These are phyloP conservation scores for Lasioglossum oenotherae DNA, from an alignment of 2,888 invertebrate species.

Conservation along the genomic window DNA sequence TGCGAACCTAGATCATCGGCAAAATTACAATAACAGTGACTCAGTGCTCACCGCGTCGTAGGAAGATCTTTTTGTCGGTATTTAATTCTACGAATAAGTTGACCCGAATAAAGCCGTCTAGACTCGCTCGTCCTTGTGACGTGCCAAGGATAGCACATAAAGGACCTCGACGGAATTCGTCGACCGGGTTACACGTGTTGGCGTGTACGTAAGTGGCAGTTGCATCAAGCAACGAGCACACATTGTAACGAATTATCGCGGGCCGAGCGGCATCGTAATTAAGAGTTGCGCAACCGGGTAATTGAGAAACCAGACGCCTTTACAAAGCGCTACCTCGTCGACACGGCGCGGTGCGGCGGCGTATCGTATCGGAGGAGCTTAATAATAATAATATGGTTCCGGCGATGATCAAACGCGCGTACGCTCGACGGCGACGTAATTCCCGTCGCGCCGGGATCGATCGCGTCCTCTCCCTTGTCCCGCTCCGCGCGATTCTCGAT, in stretches of 20 bases:
- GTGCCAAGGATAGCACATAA: conserved; percentile 39
- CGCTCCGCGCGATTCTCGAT: conserved; percentile 24
- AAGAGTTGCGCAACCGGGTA: conserved; percentile 67
- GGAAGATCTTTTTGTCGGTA: neutral
- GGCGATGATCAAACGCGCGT: conserved; percentile 54
- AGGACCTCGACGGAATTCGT: conserved; percentile 43
- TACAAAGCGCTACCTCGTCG: conserved; percentile 55
- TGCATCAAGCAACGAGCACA: conserved; percentile 45
- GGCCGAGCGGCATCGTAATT: conserved; percentile 62
- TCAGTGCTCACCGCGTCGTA: neutral
- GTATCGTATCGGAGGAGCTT: conserved; percentile 57
- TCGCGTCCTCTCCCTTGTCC: neutral
- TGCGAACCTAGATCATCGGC: neutral
- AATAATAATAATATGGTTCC: conserved; percentile 66
- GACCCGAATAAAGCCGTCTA: conserved; percentile 39
- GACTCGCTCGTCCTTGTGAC: conserved; percentile 26
- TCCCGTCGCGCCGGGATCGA: conserved; percentile 29
- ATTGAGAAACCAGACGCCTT: conserved; percentile 66
- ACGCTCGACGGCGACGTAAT: conserved; percentile 37
- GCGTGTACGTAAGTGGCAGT: conserved; percentile 44
- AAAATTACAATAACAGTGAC: neutral
- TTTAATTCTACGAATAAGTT: conserved; percentile 21
- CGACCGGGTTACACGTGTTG: conserved; percentile 23
- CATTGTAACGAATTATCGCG: conserved; percentile 67
- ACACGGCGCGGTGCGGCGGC: conserved; percentile 29